A percentile compares a stretch with the other conserved stretches of the same genome.
Evolutionary conservation across 2,888 invertebrate genomes (phyloP).

Genomic region (Spicauda simplicius): DNA sequence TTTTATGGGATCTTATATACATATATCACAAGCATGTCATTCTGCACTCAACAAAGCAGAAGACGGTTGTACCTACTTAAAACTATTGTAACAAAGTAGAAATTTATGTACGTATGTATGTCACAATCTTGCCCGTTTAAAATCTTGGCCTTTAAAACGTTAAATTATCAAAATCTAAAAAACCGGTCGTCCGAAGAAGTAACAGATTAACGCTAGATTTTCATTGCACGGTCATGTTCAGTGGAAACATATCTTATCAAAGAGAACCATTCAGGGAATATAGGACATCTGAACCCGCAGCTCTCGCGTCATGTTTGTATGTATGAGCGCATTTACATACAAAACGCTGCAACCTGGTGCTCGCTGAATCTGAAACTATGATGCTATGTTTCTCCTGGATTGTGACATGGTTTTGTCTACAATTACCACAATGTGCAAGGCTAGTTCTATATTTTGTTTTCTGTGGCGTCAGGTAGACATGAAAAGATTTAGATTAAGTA

Average conservation of each 20-base stretch:
- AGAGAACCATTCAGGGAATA: conserved; percentile 16
- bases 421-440: conserved; percentile 3
- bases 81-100: too few relatives aligned
- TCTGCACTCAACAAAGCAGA: too few relatives aligned
- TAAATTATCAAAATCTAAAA: too few relatives aligned
- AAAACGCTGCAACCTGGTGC: conserved; percentile 45
- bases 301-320: conserved; percentile 46
- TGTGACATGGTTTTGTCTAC: conserved; percentile 11
- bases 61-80: too few relatives aligned
- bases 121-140: too few relatives aligned
- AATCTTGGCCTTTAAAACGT: too few relatives aligned
- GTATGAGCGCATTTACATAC: conserved; percentile 49
- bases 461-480: too few relatives aligned
- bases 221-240: conserved; percentile 2
- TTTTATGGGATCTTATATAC: too few relatives aligned
- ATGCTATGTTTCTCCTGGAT: conserved; percentile 14
- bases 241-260: conserved; percentile 15
- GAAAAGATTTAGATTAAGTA: too few relatives aligned
- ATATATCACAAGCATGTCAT: too few relatives aligned
- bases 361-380: conserved; percentile 43
- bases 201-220: background rate
- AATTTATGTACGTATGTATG: too few relatives aligned
- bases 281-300: conserved; percentile 19
- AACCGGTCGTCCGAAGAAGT: background rate
- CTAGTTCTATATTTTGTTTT: background rate